Conservation (phyloP, 2,797 vertebrate species). For the Amblyopsis hoosieri region DNA sequence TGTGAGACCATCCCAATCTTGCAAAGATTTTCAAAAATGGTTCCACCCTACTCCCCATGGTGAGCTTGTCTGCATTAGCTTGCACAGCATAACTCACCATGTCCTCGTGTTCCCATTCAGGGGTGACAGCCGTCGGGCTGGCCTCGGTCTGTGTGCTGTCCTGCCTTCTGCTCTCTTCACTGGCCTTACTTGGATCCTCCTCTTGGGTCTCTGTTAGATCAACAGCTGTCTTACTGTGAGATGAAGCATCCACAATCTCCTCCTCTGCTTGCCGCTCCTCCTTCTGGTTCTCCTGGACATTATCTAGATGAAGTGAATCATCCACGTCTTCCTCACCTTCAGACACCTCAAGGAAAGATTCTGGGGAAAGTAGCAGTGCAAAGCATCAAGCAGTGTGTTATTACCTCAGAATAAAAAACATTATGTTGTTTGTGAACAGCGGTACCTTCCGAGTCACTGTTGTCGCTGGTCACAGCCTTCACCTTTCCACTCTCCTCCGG, state of each 20-base stretch:
- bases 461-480: constrained; percentile 35
- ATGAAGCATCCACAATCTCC: neutral
- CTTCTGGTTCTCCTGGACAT: neutral
- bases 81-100: constrained; percentile 69
- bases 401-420: neutral
- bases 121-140: constrained; percentile 31
- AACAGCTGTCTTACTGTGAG: constrained; percentile 53
- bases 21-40: too few species aligned
- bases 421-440: neutral
- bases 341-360: constrained; percentile 90
- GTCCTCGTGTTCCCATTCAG: constrained; percentile 86
- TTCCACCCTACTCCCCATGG: too few species aligned
- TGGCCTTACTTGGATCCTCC: constrained; percentile 17
- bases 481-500: constrained; percentile 11
- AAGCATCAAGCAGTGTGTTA: neutral
- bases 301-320: constrained; percentile 60
- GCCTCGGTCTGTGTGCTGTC: constrained; percentile 24
- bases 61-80: too few species aligned
- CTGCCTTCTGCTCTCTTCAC: constrained; percentile 27
- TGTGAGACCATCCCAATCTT: too few species aligned
- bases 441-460: constrained; percentile 78
- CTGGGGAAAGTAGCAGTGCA: constrained; percentile 57
- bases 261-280: constrained; percentile 49
- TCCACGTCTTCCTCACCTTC: constrained; percentile 66
- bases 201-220: constrained; percentile 42